Evolutionary conservation across 2,888 invertebrate species (phyloP), one percentile per base, ranked within the genome.

Genomic region (Aromia moschata): DNA sequence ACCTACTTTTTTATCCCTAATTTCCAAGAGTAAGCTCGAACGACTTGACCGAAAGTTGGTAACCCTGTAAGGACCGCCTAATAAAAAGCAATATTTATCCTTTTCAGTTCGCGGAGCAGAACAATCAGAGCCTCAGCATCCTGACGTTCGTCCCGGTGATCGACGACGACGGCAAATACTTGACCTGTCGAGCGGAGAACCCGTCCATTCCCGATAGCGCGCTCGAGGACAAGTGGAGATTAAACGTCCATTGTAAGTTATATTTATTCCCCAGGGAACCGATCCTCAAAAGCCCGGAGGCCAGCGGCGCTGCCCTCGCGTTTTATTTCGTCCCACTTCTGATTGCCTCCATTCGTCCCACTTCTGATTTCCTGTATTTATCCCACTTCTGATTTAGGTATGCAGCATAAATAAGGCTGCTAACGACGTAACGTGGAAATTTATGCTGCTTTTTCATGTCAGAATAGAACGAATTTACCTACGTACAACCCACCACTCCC

Each of bases 161-260:
- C 73, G 93, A 93, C 75, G 94, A 94, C 82, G 93, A 94, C 79
- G 93, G 93, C 72, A 93, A 92, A 84, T 91, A 91, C 84, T 86
- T 94, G 82, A 91, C 92, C 69, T 94, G 94, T 81, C 87, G 93
- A 71, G 92, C 93, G 47, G 93, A 93, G 83, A 94, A 94, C 85
- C 91, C 91, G 78, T 87, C 87, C 82, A 92, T 94, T 77, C 86
- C 87, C 57, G 90, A 90, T 81, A 92, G 92, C 68, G 89, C 89
- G 65, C 86, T 93, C 60, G 94, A 94, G 83, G 93, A 93, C 83
- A 91, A 90, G 84, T 93, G 92, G 92, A 84, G 89, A 74, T 86
- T 94, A 77, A 89, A 92, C 81, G 93, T 94, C 75, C 92, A 93
- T 80, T 94, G 94, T 93, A 85, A 93, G 92, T 79, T 67, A 65